These are phyloP conservation scores for Sebastes taczanowskii DNA, from an alignment of 2,797 vertebrate genomes.

Conservation along the genomic window DNA sequence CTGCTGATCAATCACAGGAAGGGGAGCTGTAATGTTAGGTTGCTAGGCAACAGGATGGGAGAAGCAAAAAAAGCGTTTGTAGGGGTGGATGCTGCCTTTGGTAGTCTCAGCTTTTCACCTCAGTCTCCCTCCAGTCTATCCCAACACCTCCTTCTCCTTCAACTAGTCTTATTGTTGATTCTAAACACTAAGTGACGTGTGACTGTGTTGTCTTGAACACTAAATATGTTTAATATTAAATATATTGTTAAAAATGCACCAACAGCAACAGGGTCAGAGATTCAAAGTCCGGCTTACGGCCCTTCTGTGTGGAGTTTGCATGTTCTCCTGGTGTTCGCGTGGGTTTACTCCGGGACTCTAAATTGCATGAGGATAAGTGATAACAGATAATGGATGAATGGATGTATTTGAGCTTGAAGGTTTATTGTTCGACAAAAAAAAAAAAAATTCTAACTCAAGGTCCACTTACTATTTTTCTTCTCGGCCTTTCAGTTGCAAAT, in stretches of 20 bases:
- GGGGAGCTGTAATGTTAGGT: conserved; percentile 76
- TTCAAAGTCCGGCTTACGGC: too few species aligned
- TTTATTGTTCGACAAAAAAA: not conserved
- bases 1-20: conserved; percentile 77
- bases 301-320: too few species aligned
- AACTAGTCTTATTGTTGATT: too few species aligned
- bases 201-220: too few species aligned
- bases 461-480: not conserved
- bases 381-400: too few species aligned
- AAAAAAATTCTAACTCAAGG: not conserved
- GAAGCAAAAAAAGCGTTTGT: conserved; percentile 48
- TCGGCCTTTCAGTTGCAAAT: not conserved
- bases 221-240: not conserved
- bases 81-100: not conserved
- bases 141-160: not conserved
- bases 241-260: not conserved
- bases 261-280: too few species aligned
- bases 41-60: conserved; percentile 81
- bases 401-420: not conserved
- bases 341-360: too few species aligned
- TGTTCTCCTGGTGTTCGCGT: too few species aligned
- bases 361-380: too few species aligned
- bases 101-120: conserved; percentile 38
- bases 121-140: not conserved
- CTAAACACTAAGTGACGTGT: too few species aligned